A percentile compares a stretch with the other conserved stretches of the same genome.
Evolutionary conservation across 2,797 vertebrate genomes (phyloP).

Genomic region (Aplochiton taeniatus): DNA sequence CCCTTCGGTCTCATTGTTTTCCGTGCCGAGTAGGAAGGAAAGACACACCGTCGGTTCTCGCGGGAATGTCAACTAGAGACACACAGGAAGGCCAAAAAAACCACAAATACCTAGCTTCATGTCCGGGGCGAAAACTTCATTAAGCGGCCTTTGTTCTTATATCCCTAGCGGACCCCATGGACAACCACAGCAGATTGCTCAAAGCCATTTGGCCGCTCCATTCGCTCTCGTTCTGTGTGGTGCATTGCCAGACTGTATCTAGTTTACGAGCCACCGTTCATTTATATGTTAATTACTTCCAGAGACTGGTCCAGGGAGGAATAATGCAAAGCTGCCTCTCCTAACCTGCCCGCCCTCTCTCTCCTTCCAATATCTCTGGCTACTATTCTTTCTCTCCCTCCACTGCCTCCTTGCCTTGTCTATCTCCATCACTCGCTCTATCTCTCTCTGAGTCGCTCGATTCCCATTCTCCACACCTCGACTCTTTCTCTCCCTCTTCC

Average conservation of each 20-base stretch:
- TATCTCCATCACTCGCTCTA: slow-evolving; percentile 3
- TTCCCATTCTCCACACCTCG: slow-evolving; percentile 41
- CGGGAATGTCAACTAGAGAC: too few species aligned
- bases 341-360: slow-evolving; percentile 11
- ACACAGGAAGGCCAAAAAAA: too few species aligned
- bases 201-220: not conserved
- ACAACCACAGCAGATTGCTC: too few species aligned
- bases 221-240: slow-evolving; percentile 35
- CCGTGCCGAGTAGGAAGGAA: too few species aligned
- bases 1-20: too few species aligned
- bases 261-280: slow-evolving; percentile 62
- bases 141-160: too few species aligned
- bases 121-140: too few species aligned
- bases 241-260: slow-evolving; percentile 6
- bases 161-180: too few species aligned
- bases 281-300: slow-evolving; percentile 72
- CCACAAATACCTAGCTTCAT: too few species aligned
- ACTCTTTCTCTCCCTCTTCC: slow-evolving; percentile 15
- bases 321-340: slow-evolving; percentile 47
- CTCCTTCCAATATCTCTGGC: slow-evolving; percentile 19
- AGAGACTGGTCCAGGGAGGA: slow-evolving; percentile 57
- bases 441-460: slow-evolving; percentile 37
- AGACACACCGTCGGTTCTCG: too few species aligned
- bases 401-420: slow-evolving; percentile 6
- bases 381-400: slow-evolving; percentile 35